A percentile compares a stretch with the other conserved stretches of the same genome.
These are phyloP conservation scores for Bombyx huttoni DNA, from an alignment of 2,888 invertebrate species.

Conservation along the genomic window DNA sequence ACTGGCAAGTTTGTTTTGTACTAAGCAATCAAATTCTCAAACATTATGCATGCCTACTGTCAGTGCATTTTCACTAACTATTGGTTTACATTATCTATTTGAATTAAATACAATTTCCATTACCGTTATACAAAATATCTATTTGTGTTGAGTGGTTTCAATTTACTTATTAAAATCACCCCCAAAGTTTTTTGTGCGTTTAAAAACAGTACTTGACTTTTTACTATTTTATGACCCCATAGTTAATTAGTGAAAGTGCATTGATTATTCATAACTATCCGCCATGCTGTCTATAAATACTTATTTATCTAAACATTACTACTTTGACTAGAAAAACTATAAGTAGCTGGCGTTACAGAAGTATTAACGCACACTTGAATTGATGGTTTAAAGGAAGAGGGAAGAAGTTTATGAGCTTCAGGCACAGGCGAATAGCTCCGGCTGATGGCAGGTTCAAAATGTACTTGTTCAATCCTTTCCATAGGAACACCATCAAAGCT, in stretches of 20 bases:
- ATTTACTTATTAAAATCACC: no score
- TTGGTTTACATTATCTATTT: conserved; percentile 10
- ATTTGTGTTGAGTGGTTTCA: no score
- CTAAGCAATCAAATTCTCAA: conserved; percentile 51
- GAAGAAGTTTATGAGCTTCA: conserved; percentile 65
- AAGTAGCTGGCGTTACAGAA: conserved; percentile 67
- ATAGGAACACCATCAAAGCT: conserved; percentile 74
- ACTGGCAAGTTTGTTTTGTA: conserved; percentile 73
- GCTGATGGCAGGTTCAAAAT: conserved; percentile 57
- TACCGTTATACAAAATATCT: not conserved
- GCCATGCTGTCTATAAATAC: conserved; percentile 16
- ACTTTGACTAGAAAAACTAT: conserved; percentile 71
- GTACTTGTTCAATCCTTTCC: conserved; percentile 59
- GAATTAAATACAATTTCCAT: conserved; percentile 6
- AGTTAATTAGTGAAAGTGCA: conserved; percentile 51
- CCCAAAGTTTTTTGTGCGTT: not conserved
- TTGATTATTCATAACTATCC: conserved; percentile 16
- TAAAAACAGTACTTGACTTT: not conserved
- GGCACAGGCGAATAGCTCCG: conserved; percentile 63
- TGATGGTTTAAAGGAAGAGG: conserved; percentile 66
- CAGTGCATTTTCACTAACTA: conserved; percentile 55
- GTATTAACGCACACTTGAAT: conserved; percentile 69
- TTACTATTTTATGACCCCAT: not conserved
- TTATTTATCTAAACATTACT: conserved; percentile 54
- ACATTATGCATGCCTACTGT: conserved; percentile 30